These are phyloP conservation scores for Eristalis intricaria DNA, from an alignment of 2,888 invertebrate genomes.

Conservation along the genomic window DNA sequence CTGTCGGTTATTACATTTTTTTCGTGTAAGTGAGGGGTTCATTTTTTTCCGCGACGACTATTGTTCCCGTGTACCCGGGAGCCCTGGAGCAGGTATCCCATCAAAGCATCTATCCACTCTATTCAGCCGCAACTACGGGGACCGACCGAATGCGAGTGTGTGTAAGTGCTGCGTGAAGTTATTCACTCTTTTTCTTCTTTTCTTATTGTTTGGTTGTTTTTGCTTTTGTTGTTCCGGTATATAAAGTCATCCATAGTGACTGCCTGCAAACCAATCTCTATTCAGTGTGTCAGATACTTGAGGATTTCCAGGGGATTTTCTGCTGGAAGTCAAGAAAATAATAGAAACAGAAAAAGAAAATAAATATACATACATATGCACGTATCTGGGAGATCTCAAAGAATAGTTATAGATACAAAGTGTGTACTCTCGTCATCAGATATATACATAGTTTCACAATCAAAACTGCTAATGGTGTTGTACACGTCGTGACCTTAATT, in stretches of 20 bases:
- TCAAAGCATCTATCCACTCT: slow-evolving; percentile 1
- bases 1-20: background rate
- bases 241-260: background rate
- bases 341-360: background rate
- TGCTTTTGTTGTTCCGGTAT: slow-evolving; percentile 29
- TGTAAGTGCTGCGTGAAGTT: slow-evolving; percentile 1
- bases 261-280: background rate
- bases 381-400: background rate
- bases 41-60: background rate
- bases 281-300: slow-evolving; percentile 1
- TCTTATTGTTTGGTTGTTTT: slow-evolving; percentile 28
- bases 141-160: background rate
- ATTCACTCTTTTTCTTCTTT: background rate
- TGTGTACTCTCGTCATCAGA: background rate
- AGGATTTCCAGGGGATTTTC: background rate
- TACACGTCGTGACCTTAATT: slow-evolving; percentile 72
- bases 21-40: background rate
- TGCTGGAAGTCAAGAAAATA: background rate
- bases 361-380: background rate
- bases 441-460: slow-evolving; percentile 20
- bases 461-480: slow-evolving; percentile 61
- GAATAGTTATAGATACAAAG: background rate
- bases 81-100: slow-evolving; percentile 1
- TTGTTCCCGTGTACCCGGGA: background rate
- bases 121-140: slow-evolving; percentile 1